A percentile compares a stretch with the other conserved stretches of the same genome.
These are phyloP conservation scores for Synergus gifuensis DNA, from an alignment of 2,888 invertebrate species.

Conservation along the genomic window DNA sequence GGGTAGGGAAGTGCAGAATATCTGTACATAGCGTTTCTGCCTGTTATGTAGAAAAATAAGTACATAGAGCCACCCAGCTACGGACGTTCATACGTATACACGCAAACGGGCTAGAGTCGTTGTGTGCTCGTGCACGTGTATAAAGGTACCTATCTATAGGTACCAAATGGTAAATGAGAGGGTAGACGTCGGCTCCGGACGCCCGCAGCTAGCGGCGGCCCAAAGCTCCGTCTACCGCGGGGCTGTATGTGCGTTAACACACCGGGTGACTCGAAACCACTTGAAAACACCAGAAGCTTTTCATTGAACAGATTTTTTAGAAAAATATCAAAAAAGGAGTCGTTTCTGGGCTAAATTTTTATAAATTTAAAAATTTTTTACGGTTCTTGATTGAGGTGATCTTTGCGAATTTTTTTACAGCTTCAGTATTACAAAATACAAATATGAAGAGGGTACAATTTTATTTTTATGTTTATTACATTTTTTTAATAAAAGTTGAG, in stretches of 20 bases:
- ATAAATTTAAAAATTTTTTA: no score
- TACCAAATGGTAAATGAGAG: conserved; percentile 78
- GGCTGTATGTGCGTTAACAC: conserved; percentile 71
- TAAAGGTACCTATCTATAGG: conserved; percentile 75
- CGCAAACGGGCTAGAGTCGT: conserved; percentile 28
- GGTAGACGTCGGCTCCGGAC: conserved; percentile 76
- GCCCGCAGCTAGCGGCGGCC: conserved; percentile 77
- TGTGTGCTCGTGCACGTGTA: conserved; percentile 57
- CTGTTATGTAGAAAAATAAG: conserved; percentile 67
- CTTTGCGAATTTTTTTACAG: no score
- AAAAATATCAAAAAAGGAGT: no score
- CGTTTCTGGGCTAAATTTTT: neutral
- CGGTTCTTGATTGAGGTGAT: no score
- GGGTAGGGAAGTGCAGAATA: conserved; percentile 37
- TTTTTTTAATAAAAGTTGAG: no score
- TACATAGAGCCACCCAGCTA: conserved; percentile 61
- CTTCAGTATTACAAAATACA: no score
- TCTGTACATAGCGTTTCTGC: conserved; percentile 49
- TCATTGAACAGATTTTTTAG: no score
- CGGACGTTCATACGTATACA: conserved; percentile 39
- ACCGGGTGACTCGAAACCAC: conserved; percentile 70
- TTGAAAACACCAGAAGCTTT: conserved; percentile 45
- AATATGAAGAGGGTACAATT: no score
- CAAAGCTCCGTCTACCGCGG: conserved; percentile 77
- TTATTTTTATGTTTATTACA: no score